Evolutionary conservation across 2,797 vertebrate species (phyloP).

Genomic region (Rhabdomys pumilio): DNA sequence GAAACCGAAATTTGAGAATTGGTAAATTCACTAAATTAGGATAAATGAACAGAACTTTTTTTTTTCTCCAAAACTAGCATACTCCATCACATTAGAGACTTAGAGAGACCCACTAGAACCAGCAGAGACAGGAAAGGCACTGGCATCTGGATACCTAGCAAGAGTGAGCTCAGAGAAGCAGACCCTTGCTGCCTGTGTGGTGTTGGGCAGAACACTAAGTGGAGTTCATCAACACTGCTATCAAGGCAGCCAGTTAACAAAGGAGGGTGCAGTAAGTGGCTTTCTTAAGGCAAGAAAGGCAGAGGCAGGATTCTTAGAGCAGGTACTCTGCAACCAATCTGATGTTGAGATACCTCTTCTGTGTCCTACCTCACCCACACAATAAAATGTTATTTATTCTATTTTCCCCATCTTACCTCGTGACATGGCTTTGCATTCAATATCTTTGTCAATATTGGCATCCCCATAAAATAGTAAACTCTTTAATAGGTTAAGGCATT

Average conservation of each 20-base stretch:
- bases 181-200: accelerated
- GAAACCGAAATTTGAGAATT: not conserved
- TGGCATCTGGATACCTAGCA: not conserved
- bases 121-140: not conserved
- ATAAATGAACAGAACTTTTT: not conserved
- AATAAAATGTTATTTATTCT: not conserved
- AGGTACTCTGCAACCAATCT: not conserved
- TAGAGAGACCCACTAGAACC: not conserved
- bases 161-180: not conserved
- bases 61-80: not conserved
- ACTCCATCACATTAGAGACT: not conserved
- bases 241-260: not conserved
- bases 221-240: not conserved
- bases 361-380: not conserved
- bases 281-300: not conserved
- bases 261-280: not conserved
- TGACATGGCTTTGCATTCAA: not conserved
- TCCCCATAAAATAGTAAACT: not conserved
- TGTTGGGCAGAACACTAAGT: not conserved
- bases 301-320: not conserved
- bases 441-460: not conserved
- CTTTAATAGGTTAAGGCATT: not conserved
- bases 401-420: not conserved
- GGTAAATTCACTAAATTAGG: not conserved
- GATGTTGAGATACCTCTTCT: not conserved